These are phyloP conservation scores for Acrobasis repandana DNA, from an alignment of 2,888 invertebrate species.

Conservation along the genomic window DNA sequence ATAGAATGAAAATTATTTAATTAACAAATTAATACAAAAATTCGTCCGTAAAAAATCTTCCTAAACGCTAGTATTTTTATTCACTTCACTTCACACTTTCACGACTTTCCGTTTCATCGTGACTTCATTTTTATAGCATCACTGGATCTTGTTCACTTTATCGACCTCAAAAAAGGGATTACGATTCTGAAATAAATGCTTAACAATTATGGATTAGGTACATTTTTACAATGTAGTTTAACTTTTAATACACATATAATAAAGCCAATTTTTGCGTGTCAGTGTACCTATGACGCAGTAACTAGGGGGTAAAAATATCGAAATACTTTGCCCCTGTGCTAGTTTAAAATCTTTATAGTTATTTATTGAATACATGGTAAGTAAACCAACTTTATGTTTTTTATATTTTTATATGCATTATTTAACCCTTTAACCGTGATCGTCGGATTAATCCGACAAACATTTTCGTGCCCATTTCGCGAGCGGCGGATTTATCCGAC, in stretches of 20 bases:
- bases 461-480: too few species aligned
- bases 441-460: too few species aligned
- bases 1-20: too few species aligned
- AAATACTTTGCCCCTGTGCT: neutral
- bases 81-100: too few species aligned
- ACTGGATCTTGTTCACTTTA: slow-evolving; percentile 20
- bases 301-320: slow-evolving; percentile 3
- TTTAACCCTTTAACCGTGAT: too few species aligned
- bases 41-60: neutral
- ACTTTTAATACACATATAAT: slow-evolving; percentile 10
- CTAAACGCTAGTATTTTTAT: neutral
- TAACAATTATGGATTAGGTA: slow-evolving; percentile 11
- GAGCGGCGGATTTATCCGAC: too few species aligned
- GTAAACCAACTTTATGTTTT: neutral
- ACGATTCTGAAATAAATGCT: slow-evolving; percentile 4
- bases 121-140: slow-evolving; percentile 23
- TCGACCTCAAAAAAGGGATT: slow-evolving; percentile 14
- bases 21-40: too few species aligned
- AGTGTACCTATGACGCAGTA: slow-evolving; percentile 1
- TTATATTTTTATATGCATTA: too few species aligned
- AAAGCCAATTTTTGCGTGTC: slow-evolving; percentile 15
- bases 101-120: neutral
- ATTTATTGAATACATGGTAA: neutral
- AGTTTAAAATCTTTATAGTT: neutral
- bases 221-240: slow-evolving; percentile 13